Evolutionary conservation across 2,113 vertebrate species (phyloP), one percentile per base, ranked within the genome.

Genomic region (Pygoscelis antarcticus): DNA sequence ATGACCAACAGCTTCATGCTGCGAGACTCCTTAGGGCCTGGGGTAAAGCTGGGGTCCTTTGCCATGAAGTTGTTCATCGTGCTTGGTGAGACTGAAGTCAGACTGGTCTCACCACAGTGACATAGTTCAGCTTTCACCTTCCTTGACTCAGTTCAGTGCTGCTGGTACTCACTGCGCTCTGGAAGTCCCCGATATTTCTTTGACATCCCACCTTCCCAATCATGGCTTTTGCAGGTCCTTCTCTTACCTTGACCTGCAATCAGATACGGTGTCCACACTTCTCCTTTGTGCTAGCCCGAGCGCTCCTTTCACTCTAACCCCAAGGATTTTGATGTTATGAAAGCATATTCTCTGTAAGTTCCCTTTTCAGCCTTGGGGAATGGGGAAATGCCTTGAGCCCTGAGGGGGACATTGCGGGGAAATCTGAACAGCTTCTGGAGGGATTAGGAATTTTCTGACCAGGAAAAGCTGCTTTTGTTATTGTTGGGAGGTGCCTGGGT

Each of bases 391-490:
- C 69, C 58, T 57, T 32, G 27, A 27, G 44, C 66, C 27, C 42
- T 0, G 7, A n/a, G 27, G 75, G 87, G 76, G 70, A 74, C 70
- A 69, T n/a, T 13, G 20, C 0, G 17, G 94, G 92, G 85, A 82
- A 83, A 74, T 82, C 61, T 60, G 34, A 74, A 16, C 54, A 32
- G 44, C 54, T 78, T 82, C 89, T 89, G 65, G 22, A 78, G 76
- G 55, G 27, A 94, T 55, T 5, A 89, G 81, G 71, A 89, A 18
- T 69, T 94, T 91, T 86, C n/a, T 69, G 51, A 78, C 18, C 76
- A 86, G 94, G 94, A 88, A 91, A 80, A 93, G 42, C 34, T 51
- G 79, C 21, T 66, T 40, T 30, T 42, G n/a, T 49, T 46, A 7
- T 32, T 4, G 29, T 4, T 46, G 58, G 88, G 75, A 91, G 88